Evolutionary conservation across 1,140 invertebrate genomes (phyloP), one percentile per base, ranked within the genome.

Genomic region (Aphelinus certus): DNA sequence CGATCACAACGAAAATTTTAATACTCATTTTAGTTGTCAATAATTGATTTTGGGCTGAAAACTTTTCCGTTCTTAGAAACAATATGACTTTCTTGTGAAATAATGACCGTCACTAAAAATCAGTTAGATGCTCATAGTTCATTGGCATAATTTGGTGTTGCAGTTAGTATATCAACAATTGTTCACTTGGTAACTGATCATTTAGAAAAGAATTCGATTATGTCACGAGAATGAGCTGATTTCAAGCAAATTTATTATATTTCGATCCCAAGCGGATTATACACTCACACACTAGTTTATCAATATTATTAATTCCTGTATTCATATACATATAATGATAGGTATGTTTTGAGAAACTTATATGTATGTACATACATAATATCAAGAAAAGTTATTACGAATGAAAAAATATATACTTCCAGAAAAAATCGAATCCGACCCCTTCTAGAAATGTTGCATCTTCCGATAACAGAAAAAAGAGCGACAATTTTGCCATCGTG

Each of bases 381-480:
- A 47, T 56, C 2, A 49, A 61, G 55, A 26, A 26, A 26, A 26
- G 26, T 26, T 26, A 5, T 71, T 71, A 64, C 49, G 10, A n/a
- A 51, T 51, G 61, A 26, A 55, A 70, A 68, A 62, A 61, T 70
- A 1, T 62, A 53, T 51, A 65, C 5, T 57, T 64, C 45, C 3
- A 63, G 2, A 69, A 69, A 70, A 75, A 70, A 70, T 42, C 66
- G 66, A 75, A 75, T 70, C 73, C 73, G 66, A 69, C 49, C 66
- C 73, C 60, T 49, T 46, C 69, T 53, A 49, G 0, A 62, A 70
- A 69, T 9, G 58, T 67, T 62, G 61, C 10, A 43, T 3, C 64
- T 64, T 26, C 10, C 48, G 62, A 7, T 26, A 68, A 73, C 47
- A 9, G 4, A 75, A 63, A 63, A 42, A 42, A 69, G 73, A 69